These are phyloP conservation scores for Bovichtus variegatus DNA, from an alignment of 2,797 vertebrate species.

Conservation along the genomic window DNA sequence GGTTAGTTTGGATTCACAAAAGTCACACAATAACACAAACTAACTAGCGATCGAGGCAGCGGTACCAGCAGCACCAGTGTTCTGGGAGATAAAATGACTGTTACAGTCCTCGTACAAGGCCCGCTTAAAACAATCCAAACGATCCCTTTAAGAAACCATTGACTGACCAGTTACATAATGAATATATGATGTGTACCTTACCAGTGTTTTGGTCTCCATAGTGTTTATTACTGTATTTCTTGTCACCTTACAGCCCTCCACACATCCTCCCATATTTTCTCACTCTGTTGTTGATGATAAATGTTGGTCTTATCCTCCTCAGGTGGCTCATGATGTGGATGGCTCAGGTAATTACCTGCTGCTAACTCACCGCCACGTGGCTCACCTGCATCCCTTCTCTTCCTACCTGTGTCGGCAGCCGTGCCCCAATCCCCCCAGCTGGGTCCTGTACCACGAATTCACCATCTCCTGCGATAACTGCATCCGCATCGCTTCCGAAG, in stretches of 20 bases:
- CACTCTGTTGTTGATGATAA: background rate
- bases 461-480: conserved; percentile 96
- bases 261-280: background rate
- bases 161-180: background rate
- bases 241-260: background rate
- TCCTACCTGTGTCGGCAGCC: conserved; percentile 89
- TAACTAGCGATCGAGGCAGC: too few species aligned
- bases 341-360: conserved; percentile 96
- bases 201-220: too few species aligned
- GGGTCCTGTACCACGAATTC: conserved; percentile 96
- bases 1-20: too few species aligned
- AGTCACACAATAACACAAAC: too few species aligned
- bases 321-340: conserved; percentile 96
- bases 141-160: too few species aligned
- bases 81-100: too few species aligned
- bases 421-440: conserved; percentile 84
- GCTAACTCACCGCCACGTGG: conserved; percentile 94
- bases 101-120: too few species aligned
- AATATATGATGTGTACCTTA: too few species aligned
- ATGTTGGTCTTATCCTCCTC: background rate
- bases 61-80: too few species aligned
- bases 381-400: conserved; percentile 90
- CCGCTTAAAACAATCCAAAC: too few species aligned
- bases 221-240: background rate
- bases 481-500: conserved; percentile 91